Evolutionary conservation across 2,888 invertebrate genomes (phyloP).

Genomic region (Oscheius onirici): DNA sequence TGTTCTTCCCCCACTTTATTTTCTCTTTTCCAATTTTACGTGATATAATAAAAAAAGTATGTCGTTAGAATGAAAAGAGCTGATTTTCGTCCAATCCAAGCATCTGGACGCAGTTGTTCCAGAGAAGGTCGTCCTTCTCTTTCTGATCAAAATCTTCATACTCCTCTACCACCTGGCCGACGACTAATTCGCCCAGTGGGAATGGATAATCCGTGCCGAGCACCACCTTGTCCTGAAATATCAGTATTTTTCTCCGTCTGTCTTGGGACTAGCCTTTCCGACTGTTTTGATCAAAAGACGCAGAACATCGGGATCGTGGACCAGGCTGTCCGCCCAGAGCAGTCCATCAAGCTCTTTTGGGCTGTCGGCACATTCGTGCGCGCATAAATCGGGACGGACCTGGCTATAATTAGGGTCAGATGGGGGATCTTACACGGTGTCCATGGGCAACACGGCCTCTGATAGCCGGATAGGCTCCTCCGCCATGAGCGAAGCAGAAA

Average conservation of each 20-base stretch:
- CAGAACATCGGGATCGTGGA: slow-evolving; percentile 75
- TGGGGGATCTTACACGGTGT: neutral
- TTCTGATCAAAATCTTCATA: slow-evolving; percentile 29
- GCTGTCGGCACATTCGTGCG: slow-evolving; percentile 72
- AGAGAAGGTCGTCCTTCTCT: slow-evolving; percentile 53
- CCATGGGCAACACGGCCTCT: slow-evolving; percentile 76
- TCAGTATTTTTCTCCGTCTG: neutral
- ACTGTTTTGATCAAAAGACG: slow-evolving; percentile 74
- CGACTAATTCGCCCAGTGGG: slow-evolving; percentile 75
- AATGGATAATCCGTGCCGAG: slow-evolving; percentile 77
- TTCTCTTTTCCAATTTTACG: neutral
- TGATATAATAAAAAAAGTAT: slow-evolving; percentile 9
- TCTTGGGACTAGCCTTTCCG: slow-evolving; percentile 72
- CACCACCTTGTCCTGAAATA: slow-evolving; percentile 74
- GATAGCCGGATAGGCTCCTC: slow-evolving; percentile 76
- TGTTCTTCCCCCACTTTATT: neutral
- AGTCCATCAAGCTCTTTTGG: slow-evolving; percentile 73
- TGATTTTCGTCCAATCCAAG: slow-evolving; percentile 49
- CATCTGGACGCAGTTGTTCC: slow-evolving; percentile 61
- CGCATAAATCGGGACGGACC: slow-evolving; percentile 76
- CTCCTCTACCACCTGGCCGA: slow-evolving; percentile 51
- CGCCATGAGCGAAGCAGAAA: slow-evolving; percentile 76
- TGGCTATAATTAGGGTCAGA: slow-evolving; percentile 38
- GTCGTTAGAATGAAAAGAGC: slow-evolving; percentile 7
- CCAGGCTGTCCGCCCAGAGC: slow-evolving; percentile 75